A percentile compares a stretch with the other conserved stretches of the same genome.
Conservation (phyloP, 2,797 vertebrate genomes). For the Echiichthys vipera region DNA sequence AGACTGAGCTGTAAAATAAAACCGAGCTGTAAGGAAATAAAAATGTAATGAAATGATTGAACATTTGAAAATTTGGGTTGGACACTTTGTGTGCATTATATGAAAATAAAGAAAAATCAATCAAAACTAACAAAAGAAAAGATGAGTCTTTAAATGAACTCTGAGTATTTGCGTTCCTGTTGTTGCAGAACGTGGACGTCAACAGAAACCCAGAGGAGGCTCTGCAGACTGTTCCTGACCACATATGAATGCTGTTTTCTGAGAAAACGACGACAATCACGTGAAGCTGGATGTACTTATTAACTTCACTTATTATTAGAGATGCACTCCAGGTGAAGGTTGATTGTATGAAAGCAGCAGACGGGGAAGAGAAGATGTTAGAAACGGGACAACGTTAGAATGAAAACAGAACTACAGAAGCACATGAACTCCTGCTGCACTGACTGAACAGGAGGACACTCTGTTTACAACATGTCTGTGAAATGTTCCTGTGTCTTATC, state of each 20-base stretch:
- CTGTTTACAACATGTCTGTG: conserved; percentile 19
- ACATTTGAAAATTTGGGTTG: too few species aligned
- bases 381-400: not conserved
- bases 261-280: not conserved
- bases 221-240: conserved; percentile 83
- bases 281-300: not conserved
- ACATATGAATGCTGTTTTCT: conserved; percentile 66
- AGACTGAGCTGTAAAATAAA: too few species aligned
- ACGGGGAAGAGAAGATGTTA: not conserved
- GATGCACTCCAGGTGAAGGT: conserved; percentile 14
- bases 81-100: too few species aligned
- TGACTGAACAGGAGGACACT: not conserved
- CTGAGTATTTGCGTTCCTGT: conserved; percentile 14
- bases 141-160: not conserved
- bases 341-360: conserved; percentile 8
- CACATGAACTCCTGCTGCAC: not conserved
- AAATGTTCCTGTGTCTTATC: conserved; percentile 31
- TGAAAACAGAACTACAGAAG: not conserved
- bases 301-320: conserved; percentile 5
- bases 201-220: conserved; percentile 85
- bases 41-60: too few species aligned
- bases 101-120: too few species aligned
- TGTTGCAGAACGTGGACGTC: conserved; percentile 83
- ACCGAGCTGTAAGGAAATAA: too few species aligned
- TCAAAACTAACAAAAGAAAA: too few species aligned